Conservation (phyloP, 2,113 vertebrate species). For the Lepidothrix coronata region DNA sequence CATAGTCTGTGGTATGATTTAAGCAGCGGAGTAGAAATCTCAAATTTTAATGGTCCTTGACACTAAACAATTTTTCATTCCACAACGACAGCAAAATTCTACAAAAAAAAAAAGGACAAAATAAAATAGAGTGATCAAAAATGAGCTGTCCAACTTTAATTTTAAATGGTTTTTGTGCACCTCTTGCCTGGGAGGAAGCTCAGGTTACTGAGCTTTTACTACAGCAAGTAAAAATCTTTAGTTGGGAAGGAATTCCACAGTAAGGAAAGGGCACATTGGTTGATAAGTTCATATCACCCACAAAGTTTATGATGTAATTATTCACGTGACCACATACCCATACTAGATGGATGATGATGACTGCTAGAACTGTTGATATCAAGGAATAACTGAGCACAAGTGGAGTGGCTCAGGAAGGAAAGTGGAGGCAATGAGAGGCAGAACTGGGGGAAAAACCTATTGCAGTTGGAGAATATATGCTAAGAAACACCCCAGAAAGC, state of each 20-base stretch:
- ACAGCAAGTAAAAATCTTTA: background rate
- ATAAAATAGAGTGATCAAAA: background rate
- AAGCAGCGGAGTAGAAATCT: background rate
- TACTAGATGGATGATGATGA: background rate
- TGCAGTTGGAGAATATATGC: background rate
- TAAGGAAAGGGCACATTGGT: background rate
- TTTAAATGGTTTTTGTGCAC: background rate
- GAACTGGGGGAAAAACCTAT: background rate
- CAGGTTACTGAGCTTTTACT: background rate
- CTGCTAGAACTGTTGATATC: background rate
- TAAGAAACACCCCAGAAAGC: background rate
- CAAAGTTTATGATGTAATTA: background rate
- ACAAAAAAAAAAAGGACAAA: background rate
- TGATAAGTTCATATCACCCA: background rate
- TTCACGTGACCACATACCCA: fast-evolving
- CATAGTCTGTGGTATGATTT: background rate
- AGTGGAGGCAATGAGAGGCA: background rate
- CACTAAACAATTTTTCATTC: background rate
- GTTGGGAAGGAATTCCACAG: background rate
- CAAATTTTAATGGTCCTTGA: background rate
- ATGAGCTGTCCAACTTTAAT: background rate
- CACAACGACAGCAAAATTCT: background rate
- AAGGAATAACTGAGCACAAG: background rate
- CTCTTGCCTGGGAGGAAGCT: background rate
- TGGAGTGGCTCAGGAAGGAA: background rate